Evolutionary conservation across 2,113 vertebrate species (phyloP).

Genomic region (Crotalus tigris): DNA sequence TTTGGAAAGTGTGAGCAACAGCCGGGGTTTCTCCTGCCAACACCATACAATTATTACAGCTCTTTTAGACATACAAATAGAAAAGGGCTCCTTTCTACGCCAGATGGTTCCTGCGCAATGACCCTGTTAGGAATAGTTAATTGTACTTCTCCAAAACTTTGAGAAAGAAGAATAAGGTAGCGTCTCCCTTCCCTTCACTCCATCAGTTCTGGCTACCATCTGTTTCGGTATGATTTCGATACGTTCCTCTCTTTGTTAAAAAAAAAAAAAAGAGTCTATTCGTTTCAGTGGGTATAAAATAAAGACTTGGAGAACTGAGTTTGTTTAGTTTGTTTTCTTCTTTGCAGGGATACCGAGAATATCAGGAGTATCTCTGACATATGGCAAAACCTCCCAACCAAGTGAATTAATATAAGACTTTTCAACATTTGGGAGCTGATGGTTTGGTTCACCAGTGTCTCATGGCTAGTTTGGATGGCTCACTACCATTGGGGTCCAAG

Average conservation of each 20-base stretch:
- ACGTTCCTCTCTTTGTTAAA: slow-evolving; percentile 42
- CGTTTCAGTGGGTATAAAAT: slow-evolving; percentile 40
- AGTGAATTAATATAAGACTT: not conserved
- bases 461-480: too few relatives aligned
- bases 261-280: slow-evolving; percentile 29
- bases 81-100: slow-evolving; percentile 58
- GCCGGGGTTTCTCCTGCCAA: slow-evolving; percentile 61
- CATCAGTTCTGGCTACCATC: slow-evolving; percentile 48
- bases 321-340: not conserved
- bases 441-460: too few relatives aligned
- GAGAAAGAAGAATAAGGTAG: slow-evolving; percentile 69
- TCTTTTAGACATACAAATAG: slow-evolving; percentile 65
- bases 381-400: not conserved
- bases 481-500: not conserved
- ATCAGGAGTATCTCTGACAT: not conserved
- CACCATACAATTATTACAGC: slow-evolving; percentile 65
- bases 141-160: slow-evolving; percentile 71
- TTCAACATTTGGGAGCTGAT: not conserved
- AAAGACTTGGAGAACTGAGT: slow-evolving; percentile 38
- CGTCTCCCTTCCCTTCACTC: slow-evolving; percentile 64
- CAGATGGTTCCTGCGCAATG: slow-evolving; percentile 59
- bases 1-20: slow-evolving; percentile 61
- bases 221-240: slow-evolving; percentile 46
- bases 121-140: slow-evolving; percentile 61
- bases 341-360: not conserved